A percentile compares a stretch with the other conserved stretches of the same genome.
Conservation (phyloP, 2,797 vertebrate genomes). For the Pseudochirops cupreus region DNA sequence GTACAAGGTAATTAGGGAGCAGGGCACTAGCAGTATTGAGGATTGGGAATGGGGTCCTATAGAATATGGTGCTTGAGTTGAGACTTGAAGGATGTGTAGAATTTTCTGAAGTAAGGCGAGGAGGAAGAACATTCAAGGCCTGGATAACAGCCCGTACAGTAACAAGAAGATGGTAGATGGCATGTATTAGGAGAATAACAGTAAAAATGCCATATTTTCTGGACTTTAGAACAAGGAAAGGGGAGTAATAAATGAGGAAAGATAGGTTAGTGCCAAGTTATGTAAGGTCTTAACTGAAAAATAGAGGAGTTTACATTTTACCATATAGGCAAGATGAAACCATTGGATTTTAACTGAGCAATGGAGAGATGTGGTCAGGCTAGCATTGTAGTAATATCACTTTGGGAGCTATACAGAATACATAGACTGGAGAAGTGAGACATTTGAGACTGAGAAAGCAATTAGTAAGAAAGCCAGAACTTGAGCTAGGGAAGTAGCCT, state of each 20-base stretch:
- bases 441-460: not conserved
- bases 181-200: not conserved
- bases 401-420: conserved; percentile 4
- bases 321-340: conserved; percentile 11
- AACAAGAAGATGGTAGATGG: not conserved
- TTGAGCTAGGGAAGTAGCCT: not conserved
- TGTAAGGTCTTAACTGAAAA: not conserved
- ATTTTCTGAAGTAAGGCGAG: not conserved
- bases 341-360: conserved; percentile 35
- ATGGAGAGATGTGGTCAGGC: conserved; percentile 31
- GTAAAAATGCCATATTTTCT: not conserved
- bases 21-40: not conserved
- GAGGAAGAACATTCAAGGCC: not conserved
- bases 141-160: not conserved
- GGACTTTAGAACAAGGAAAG: not conserved
- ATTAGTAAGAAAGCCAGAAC: not conserved
- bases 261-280: not conserved
- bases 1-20: not conserved
- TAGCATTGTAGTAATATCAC: conserved; percentile 16
- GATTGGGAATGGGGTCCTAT: not conserved
- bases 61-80: not conserved
- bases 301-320: conserved; percentile 38
- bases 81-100: not conserved
- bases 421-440: not conserved
- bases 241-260: conserved; percentile 9